phyloP scores from a whole-genome alignment of 2,113 vertebrate genomes.

The Salvelinus namaycush region DNA sequence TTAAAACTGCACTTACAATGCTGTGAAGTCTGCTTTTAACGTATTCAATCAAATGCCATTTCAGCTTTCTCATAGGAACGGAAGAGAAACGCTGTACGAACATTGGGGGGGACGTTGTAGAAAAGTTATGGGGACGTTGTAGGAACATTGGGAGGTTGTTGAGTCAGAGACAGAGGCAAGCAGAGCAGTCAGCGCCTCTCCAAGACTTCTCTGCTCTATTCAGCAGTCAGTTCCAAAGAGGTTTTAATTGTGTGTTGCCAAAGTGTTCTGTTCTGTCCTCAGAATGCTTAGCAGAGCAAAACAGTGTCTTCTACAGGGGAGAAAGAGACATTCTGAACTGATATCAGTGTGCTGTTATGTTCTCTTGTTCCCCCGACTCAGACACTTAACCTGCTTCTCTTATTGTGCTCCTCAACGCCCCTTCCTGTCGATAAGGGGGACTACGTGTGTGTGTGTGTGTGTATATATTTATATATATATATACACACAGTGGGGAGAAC shows the following conservation, averaged over 20 bases:
- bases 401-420: neutral
- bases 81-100: neutral
- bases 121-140: too few species aligned
- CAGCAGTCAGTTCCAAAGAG: neutral
- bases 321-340: slow-evolving; percentile 5
- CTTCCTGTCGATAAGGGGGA: neutral
- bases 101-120: too few species aligned
- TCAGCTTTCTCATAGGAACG: neutral
- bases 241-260: neutral
- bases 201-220: neutral
- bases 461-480: too few species aligned
- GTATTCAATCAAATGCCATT: too few species aligned
- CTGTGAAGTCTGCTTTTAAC: neutral
- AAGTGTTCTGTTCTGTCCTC: neutral
- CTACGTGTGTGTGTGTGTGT: neutral
- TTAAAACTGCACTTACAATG: too few species aligned
- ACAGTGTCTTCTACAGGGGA: neutral
- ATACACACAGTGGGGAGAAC: too few species aligned
- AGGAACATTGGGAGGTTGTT: neutral
- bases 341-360: slow-evolving; percentile 1
- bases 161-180: neutral
- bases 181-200: neutral
- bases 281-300: neutral
- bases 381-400: neutral
- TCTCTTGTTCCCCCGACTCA: neutral